phyloP scores from a whole-genome alignment of 2,888 invertebrate genomes.

The Phanerotoma sp. region DNA sequence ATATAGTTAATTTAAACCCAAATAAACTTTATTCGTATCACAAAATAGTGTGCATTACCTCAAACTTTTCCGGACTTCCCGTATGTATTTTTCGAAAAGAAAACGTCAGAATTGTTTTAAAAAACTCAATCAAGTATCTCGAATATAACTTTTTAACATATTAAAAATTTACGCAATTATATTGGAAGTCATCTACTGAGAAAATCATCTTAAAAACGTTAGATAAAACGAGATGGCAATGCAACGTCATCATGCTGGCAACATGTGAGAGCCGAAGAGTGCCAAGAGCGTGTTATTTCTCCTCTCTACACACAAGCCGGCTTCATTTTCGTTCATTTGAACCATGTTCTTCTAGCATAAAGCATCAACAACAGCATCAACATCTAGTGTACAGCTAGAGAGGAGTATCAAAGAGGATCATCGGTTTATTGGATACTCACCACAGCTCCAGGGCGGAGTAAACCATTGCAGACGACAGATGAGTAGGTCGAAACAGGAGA shows the following conservation, averaged over 20 bases:
- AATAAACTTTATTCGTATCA: too few relatives aligned
- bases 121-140: too few relatives aligned
- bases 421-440: slow-evolving; percentile 10
- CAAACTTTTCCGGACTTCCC: too few relatives aligned
- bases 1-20: too few relatives aligned
- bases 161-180: too few relatives aligned
- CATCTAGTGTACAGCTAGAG: too few relatives aligned
- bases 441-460: slow-evolving; percentile 1
- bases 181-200: too few relatives aligned
- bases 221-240: slow-evolving; percentile 5
- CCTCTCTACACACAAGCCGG: slow-evolving; percentile 6
- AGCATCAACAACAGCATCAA: background rate
- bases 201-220: too few relatives aligned
- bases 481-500: background rate
- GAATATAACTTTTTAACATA: too few relatives aligned
- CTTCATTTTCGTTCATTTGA: background rate
- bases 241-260: slow-evolving; percentile 27
- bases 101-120: too few relatives aligned
- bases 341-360: background rate
- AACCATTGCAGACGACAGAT: background rate
- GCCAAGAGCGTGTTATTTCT: background rate
- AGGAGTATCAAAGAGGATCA: background rate
- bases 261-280: slow-evolving; percentile 26
- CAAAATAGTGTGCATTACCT: too few relatives aligned
- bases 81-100: too few relatives aligned